Evolutionary conservation across 1,140 invertebrate genomes (phyloP), one percentile per base, ranked within the genome.

Genomic region (Trinorchestia longiramus): DNA sequence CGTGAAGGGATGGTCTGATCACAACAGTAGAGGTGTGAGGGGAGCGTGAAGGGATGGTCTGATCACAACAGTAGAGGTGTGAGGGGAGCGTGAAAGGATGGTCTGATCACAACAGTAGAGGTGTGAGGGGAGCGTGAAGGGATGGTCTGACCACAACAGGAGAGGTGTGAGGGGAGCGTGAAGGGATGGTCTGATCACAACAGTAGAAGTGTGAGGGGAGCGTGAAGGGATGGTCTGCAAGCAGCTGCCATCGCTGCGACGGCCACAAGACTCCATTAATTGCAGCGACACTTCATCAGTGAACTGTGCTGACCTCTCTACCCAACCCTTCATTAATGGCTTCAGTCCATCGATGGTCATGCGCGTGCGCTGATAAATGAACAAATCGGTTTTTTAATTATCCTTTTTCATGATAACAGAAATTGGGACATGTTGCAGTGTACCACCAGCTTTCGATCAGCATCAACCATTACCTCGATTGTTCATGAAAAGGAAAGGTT

Each of bases 261-360:
- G 3, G 62, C 62, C 15, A 28, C 62, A 11, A 28, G 15, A 77
- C 62, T 23, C 15, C 62, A 77, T 36, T 36, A 77, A 36, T 36
- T 77, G 62, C 62, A 77, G 62, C 15, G 62, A 77, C 62, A 77
- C 62, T 36, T 77, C 62, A 53, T 53, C 47, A 19, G 47, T 53
- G 47, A 53, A 53, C 47, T 53, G 47, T 53, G 47, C 47, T 53
- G 47, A 53, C 62, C 62, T 1, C 36, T 28, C 62, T 36, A 28
- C 62, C 1, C 62, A 36, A 28, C 62, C 62, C 62, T 77, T 77
- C 62, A 77, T 77, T 77, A 77, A 77, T 77, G 62, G 11, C 62
- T 77, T 77, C 62, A 77, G 62, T 77, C 62, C 62, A 77, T 77
- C 62, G 62, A 77, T 77, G 62, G 62, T 77, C 62, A 77, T 77